Evolutionary conservation across 1,140 invertebrate genomes (phyloP), one percentile per base, ranked within the genome.

Genomic region (Anthonomus grandis): DNA sequence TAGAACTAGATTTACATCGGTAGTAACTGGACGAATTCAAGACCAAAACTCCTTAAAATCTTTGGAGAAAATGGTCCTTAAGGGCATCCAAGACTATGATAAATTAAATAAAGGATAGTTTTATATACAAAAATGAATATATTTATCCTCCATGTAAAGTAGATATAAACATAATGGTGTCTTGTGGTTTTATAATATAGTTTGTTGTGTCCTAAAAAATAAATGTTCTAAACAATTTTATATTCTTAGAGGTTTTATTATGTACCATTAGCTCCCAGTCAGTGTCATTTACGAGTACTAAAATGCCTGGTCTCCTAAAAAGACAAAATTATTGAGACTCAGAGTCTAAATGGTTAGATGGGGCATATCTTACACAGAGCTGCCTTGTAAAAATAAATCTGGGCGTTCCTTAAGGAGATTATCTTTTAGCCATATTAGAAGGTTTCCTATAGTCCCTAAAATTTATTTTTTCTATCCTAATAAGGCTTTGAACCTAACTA

Each of bases 261-360:
- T 75, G 79, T 78, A 89, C 88, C 69, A 87, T 70, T 19, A 97
- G 73, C 76, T 97, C 93, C 93, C 93, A 97, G 72, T 97, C 94
- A 0, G 85, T 79, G 64, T 96, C 93, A 70, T 97, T 97, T 5
- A 97, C 81, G 2, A 97, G 73, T 3, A 97, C 92, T 25, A 97
- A 75, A 64, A 97, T 96, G 27, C 94, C 94, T 5, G 93, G 93
- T 51, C 93, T 78, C 18, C 91, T 92, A 48, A 69, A 82, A 62
- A 45, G 50, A 51, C 22, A 12, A 39, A 39, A 8, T 39, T 39
- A 39, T 10, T 8, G 6, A 15, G 6, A 15, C 6, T 39, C 37
- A 10, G 37, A 45, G 21, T 45, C 18, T 45, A 22, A 2, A 3
- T 21, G 1, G 1, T 10, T 12, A 22, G n/a, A 21, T 19, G 27